These are phyloP conservation scores for Actinia tenebrosa DNA, from an alignment of 64 coral and sea anemone genomes.

Conservation along the genomic window DNA sequence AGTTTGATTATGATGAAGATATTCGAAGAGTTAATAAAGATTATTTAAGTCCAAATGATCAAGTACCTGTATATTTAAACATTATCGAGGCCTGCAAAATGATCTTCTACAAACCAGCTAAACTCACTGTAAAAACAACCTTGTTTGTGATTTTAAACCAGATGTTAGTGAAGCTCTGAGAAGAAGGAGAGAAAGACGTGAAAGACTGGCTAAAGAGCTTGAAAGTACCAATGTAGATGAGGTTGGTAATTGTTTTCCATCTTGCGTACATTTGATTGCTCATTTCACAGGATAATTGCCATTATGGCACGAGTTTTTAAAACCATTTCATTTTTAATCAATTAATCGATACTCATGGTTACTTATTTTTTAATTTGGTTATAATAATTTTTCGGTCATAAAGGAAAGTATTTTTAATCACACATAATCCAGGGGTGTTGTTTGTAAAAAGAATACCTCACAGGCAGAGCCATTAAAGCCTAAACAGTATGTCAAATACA, in stretches of 20 bases:
- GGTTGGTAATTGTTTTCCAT: background rate
- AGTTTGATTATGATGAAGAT: background rate
- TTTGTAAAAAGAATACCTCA: background rate
- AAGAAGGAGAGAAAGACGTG: slow-evolving; percentile 6
- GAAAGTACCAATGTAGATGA: background rate
- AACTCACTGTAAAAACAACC: background rate
- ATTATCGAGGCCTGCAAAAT: background rate
- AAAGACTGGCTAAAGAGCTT: slow-evolving; percentile 5
- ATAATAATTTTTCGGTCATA: background rate
- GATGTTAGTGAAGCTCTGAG: slow-evolving; percentile 3
- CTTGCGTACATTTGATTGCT: background rate
- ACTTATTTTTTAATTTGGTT: background rate
- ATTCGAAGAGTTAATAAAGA: background rate
- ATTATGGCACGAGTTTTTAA: background rate
- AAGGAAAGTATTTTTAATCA: background rate
- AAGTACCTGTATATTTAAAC: background rate
- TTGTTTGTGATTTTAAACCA: background rate
- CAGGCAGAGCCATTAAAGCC: background rate
- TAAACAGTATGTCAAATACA: background rate
- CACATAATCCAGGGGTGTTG: background rate
- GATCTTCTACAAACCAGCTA: background rate
- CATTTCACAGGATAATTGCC: background rate
- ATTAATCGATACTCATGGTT: background rate
- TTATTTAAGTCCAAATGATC: background rate
- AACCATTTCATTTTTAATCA: background rate